These are phyloP conservation scores for Blastobasis lacticolella DNA, from an alignment of 2,888 invertebrate genomes.

Conservation along the genomic window DNA sequence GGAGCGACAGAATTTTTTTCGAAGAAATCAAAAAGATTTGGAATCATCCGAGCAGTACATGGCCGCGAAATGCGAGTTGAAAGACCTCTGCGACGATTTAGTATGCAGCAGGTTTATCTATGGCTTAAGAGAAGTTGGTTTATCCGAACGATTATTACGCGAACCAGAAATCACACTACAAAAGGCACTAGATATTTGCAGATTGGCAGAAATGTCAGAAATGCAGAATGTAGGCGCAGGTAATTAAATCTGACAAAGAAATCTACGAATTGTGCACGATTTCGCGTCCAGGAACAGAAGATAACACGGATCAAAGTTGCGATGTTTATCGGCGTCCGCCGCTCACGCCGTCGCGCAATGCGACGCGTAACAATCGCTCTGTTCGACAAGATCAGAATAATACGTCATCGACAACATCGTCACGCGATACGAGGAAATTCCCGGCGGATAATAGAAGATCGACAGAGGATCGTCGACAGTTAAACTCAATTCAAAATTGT, in stretches of 20 bases:
- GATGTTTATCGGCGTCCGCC: neutral
- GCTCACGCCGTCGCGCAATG: neutral
- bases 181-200: conserved; percentile 14
- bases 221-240: conserved; percentile 10
- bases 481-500: neutral
- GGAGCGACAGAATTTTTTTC: conserved; percentile 16
- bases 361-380: too few species aligned
- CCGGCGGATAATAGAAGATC: too few species aligned
- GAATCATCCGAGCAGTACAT: conserved; percentile 16
- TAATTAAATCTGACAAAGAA: conserved; percentile 5
- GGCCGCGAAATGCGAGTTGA: conserved; percentile 17
- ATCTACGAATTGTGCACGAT: neutral
- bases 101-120: conserved; percentile 17
- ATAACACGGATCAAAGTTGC: neutral
- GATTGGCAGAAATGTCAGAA: too few species aligned
- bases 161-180: conserved; percentile 12
- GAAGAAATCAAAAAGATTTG: conserved; percentile 10
- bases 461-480: too few species aligned
- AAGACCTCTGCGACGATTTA: conserved; percentile 13
- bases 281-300: neutral
- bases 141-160: conserved; percentile 14
- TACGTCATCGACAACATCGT: neutral
- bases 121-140: conserved; percentile 10
- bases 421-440: neutral
- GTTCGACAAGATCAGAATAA: too few species aligned